Percentiles rank a stretch among this genome's conserved stretches.
These are phyloP conservation scores for Drosophila subobscura DNA, from an alignment of 1,140 invertebrate species.

Conservation along the genomic window DNA sequence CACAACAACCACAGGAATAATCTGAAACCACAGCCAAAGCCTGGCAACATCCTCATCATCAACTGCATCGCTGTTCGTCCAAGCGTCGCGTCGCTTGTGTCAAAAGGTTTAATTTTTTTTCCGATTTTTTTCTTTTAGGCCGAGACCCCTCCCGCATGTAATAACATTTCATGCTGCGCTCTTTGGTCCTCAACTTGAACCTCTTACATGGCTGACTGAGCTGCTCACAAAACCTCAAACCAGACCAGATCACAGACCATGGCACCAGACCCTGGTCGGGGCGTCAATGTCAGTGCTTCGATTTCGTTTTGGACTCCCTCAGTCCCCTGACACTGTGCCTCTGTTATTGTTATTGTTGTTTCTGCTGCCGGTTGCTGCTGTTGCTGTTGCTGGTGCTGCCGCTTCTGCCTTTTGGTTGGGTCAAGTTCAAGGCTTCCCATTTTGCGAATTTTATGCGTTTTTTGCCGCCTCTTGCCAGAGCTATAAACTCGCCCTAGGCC, in stretches of 20 bases:
- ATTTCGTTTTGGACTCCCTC: conserved; percentile 59
- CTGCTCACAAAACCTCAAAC: conserved; percentile 36
- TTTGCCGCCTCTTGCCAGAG: conserved; percentile 36
- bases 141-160: conserved; percentile 54
- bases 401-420: conserved; percentile 51
- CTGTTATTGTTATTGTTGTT: conserved; percentile 66
- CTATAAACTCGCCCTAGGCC: not conserved
- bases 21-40: no score
- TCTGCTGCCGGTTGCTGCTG: conserved; percentile 31
- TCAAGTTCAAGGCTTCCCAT: conserved; percentile 81
- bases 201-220: conserved; percentile 67
- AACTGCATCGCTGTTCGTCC: conserved; percentile 61
- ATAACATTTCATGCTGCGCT: conserved; percentile 76
- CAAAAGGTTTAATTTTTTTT: conserved; percentile 78
- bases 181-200: conserved; percentile 72
- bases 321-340: conserved; percentile 37
- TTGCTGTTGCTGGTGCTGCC: conserved; percentile 30
- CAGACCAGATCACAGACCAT: conserved; percentile 5
- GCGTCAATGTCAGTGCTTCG: conserved; percentile 78
- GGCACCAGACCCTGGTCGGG: conserved; percentile 26
- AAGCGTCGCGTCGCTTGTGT: conserved; percentile 76
- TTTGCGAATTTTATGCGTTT: conserved; percentile 73
- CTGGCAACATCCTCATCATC: conserved; percentile 36
- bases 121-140: conserved; percentile 24
- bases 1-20: conserved; percentile 38